These are phyloP conservation scores for Resseliella maxima DNA, from an alignment of 2,888 invertebrate species.

Conservation along the genomic window DNA sequence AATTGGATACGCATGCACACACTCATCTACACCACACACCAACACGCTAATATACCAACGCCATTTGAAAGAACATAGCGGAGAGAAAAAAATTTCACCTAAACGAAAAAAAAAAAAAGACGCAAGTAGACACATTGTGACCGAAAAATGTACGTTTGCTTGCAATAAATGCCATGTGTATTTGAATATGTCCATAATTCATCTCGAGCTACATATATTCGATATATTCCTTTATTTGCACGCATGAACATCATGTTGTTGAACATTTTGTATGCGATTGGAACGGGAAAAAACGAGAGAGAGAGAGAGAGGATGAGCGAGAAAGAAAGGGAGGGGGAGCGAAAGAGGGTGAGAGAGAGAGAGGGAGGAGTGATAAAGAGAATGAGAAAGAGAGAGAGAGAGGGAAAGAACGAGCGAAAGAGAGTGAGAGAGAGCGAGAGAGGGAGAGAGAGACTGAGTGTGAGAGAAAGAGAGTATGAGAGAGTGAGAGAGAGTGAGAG, in stretches of 20 bases:
- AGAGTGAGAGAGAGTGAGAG: neutral
- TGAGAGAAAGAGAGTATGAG: neutral
- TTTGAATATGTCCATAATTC: constrained; percentile 22
- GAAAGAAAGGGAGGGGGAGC: neutral
- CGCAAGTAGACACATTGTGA: neutral
- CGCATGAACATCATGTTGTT: neutral
- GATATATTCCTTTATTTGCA: neutral
- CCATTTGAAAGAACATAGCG: neutral
- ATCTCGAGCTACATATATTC: neutral
- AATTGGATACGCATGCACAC: neutral
- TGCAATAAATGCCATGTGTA: constrained; percentile 9
- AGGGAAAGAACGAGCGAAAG: too few species aligned
- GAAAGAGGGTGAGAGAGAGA: too few species aligned
- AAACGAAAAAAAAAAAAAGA: neutral
- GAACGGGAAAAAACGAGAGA: too few species aligned
- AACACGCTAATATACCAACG: neutral
- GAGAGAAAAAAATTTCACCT: neutral
- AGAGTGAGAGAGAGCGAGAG: too few species aligned
- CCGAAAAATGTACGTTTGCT: neutral
- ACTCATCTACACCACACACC: neutral
- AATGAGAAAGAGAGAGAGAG: too few species aligned
- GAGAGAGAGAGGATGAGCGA: neutral
- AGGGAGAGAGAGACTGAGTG: neutral
- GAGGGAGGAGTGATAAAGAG: too few species aligned
- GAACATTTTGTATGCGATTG: neutral